Evolutionary conservation across 2,888 invertebrate genomes (phyloP).

Genomic region (Nasonovia ribisnigri): DNA sequence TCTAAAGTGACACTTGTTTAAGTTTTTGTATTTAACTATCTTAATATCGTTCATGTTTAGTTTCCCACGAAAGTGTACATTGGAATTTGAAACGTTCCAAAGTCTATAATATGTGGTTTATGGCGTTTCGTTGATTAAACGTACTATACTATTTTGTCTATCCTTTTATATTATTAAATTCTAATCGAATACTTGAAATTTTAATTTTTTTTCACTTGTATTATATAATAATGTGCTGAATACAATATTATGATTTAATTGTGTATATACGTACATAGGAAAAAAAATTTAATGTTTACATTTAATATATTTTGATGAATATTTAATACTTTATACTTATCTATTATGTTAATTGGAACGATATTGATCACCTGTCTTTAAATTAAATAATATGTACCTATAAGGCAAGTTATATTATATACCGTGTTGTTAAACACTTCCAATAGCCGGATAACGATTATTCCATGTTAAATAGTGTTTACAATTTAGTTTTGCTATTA

Average conservation of each 20-base stretch:
- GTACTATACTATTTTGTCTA: background rate
- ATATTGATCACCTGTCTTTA: background rate
- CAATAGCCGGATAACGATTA: background rate
- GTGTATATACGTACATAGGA: background rate
- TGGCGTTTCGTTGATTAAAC: background rate
- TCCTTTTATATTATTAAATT: background rate
- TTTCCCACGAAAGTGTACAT: background rate
- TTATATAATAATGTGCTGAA: background rate
- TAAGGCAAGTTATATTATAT: background rate
- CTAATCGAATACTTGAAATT: background rate
- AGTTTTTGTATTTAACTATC: conserved; percentile 22
- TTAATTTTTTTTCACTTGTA: background rate
- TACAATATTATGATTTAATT: background rate
- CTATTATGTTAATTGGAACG: background rate
- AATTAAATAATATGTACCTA: background rate
- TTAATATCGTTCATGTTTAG: background rate
- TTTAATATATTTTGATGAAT: background rate
- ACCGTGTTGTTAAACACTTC: background rate
- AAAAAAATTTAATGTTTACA: background rate
- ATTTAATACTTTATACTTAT: background rate
- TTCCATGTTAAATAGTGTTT: background rate
- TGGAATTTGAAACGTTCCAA: background rate
- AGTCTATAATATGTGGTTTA: background rate
- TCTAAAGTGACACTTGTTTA: background rate
- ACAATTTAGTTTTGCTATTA: background rate